Percentiles rank a stretch among this genome's conserved stretches.
These are phyloP conservation scores for Drosophila antonietae DNA, from an alignment of 2,888 invertebrate genomes.

Conservation along the genomic window DNA sequence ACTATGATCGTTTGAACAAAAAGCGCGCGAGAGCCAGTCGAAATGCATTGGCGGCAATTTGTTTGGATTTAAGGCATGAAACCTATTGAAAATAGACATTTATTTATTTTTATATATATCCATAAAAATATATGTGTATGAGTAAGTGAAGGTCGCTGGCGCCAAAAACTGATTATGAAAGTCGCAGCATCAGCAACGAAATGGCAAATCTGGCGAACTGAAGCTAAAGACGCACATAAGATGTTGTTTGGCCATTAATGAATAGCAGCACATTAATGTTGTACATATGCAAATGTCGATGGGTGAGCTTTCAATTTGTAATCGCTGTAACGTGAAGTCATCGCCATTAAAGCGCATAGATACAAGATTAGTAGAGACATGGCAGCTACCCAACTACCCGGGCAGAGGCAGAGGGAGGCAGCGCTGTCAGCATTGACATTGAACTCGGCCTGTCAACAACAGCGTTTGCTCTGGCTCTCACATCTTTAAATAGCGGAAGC, in stretches of 20 bases:
- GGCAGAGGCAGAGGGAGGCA: slow-evolving; percentile 4
- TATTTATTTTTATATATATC: neutral
- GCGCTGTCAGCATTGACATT: slow-evolving; percentile 55
- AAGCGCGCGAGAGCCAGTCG: slow-evolving; percentile 27
- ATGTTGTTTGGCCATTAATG: slow-evolving; percentile 48
- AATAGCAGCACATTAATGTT: slow-evolving; percentile 45
- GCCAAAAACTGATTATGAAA: slow-evolving; percentile 64
- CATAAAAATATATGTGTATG: neutral
- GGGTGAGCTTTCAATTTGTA: slow-evolving; percentile 30
- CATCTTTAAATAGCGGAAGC: slow-evolving; percentile 60
- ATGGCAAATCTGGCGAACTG: slow-evolving; percentile 35
- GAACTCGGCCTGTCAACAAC: slow-evolving; percentile 55
- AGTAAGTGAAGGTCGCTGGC: slow-evolving; percentile 69
- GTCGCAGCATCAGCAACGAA: slow-evolving; percentile 54
- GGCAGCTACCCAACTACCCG: neutral
- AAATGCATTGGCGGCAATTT: slow-evolving; percentile 68
- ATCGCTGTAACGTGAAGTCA: slow-evolving; percentile 47
- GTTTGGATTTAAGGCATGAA: slow-evolving; percentile 53
- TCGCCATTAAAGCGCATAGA: slow-evolving; percentile 26
- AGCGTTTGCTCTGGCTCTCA: neutral
- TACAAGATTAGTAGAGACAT: slow-evolving; percentile 12
- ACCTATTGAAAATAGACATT: slow-evolving; percentile 24
- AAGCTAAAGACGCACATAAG: slow-evolving; percentile 19
- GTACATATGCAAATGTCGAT: slow-evolving; percentile 61
- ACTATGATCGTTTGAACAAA: slow-evolving; percentile 46